Evolutionary conservation across 2,888 invertebrate species (phyloP).

Genomic region (Ichneumoninae sp.): DNA sequence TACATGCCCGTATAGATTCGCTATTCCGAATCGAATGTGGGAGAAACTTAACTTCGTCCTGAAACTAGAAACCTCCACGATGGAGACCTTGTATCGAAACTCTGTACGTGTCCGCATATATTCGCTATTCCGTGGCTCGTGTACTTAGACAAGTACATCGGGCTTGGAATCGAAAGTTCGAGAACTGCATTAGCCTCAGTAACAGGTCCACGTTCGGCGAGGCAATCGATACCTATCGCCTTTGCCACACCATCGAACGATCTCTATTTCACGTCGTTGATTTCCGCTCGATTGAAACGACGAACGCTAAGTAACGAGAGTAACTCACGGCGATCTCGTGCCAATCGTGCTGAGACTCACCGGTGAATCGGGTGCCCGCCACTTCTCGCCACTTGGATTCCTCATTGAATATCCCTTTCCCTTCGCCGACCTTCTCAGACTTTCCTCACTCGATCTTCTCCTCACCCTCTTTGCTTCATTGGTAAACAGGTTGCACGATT

Average conservation of each 20-base stretch:
- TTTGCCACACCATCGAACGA: conserved; percentile 50
- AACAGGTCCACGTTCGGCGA: conserved; percentile 36
- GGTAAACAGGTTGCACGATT: conserved; percentile 61
- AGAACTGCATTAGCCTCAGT: conserved; percentile 60
- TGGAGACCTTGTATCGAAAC: neutral
- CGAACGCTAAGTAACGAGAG: conserved; percentile 53
- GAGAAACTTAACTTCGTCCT: neutral
- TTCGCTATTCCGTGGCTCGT: conserved; percentile 9
- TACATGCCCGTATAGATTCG: neutral
- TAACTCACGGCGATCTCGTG: conserved; percentile 54
- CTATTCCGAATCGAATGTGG: neutral
- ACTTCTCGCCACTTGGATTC: conserved; percentile 35
- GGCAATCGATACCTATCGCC: conserved; percentile 41
- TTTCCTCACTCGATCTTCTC: conserved; percentile 38
- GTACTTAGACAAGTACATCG: neutral
- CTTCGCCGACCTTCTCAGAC: conserved; percentile 12
- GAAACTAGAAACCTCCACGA: neutral
- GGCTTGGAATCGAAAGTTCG: conserved; percentile 48
- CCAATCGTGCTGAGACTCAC: conserved; percentile 32
- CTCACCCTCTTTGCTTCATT: conserved; percentile 41
- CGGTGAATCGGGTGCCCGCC: neutral
- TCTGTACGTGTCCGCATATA: neutral
- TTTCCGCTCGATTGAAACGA: conserved; percentile 59
- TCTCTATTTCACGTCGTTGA: conserved; percentile 55
- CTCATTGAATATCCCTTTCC: conserved; percentile 4